Evolutionary conservation across 2,797 vertebrate genomes (phyloP).

Genomic region (Etheostoma perlongum): DNA sequence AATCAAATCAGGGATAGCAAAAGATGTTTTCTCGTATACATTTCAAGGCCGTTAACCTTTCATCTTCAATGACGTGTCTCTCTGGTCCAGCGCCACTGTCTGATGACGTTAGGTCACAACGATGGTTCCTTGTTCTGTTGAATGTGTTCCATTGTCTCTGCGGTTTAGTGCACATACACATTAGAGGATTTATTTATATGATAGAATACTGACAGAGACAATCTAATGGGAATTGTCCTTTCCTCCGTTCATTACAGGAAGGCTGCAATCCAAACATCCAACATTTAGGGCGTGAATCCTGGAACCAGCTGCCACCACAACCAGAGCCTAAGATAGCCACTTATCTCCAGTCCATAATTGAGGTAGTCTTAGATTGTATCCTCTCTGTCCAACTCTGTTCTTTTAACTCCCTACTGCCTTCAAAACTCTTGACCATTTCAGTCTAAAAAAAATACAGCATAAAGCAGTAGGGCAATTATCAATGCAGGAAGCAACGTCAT

Average conservation of each 20-base stretch:
- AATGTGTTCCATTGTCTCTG: conserved; percentile 49
- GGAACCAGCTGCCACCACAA: conserved; percentile 52
- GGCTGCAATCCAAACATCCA: conserved; percentile 65
- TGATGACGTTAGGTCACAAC: conserved; percentile 16
- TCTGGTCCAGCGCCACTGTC: not conserved
- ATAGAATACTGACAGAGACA: conserved; percentile 59
- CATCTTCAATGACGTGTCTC: conserved; percentile 14
- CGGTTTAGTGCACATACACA: not conserved
- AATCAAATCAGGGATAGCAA: not conserved
- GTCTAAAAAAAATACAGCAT: conserved; percentile 35
- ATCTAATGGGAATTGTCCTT: conserved; percentile 52
- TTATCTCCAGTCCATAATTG: conserved; percentile 75
- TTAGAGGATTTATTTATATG: conserved; percentile 36
- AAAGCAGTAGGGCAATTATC: not conserved
- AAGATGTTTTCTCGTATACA: not conserved
- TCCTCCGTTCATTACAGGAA: conserved; percentile 68
- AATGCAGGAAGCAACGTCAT: conserved; percentile 14
- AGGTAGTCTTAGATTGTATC: conserved; percentile 57
- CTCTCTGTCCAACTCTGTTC: conserved; percentile 19
- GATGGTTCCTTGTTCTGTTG: conserved; percentile 39
- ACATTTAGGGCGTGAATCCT: conserved; percentile 69
- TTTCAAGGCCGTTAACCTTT: not conserved
- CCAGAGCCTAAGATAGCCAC: conserved; percentile 65
- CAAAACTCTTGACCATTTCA: not conserved
- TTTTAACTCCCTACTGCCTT: conserved; percentile 51